Evolutionary conservation across 2,113 vertebrate genomes (phyloP).

Genomic region (Colossoma macropomum): DNA sequence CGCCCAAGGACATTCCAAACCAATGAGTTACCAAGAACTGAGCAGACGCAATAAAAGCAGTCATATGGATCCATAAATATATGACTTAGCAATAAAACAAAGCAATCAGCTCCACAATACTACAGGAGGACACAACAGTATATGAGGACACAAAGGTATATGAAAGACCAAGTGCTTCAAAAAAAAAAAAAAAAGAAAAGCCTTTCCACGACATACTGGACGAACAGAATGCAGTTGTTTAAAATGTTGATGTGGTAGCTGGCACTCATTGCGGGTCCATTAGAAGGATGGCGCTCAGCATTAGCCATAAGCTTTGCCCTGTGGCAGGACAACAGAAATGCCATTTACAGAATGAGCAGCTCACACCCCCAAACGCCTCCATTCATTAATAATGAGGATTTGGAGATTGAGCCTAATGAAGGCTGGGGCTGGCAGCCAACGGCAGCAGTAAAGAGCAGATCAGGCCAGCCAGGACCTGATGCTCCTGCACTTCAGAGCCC

Average conservation of each 20-base stretch:
- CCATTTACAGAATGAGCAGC: constrained; percentile 75
- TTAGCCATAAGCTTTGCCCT: constrained; percentile 78
- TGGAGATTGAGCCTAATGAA: constrained; percentile 76
- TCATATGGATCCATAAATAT: constrained; percentile 50
- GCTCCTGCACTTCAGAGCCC: constrained; percentile 62
- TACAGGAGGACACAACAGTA: constrained; percentile 8
- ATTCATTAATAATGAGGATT: constrained; percentile 79
- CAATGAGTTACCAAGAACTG: constrained; percentile 42
- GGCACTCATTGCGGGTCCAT: constrained; percentile 62
- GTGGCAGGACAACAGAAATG: constrained; percentile 75
- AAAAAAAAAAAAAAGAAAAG: constrained; percentile 29
- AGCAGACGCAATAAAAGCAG: constrained; percentile 47
- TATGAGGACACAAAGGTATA: constrained; percentile 16
- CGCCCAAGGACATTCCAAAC: constrained; percentile 35
- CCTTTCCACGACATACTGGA: constrained; percentile 6
- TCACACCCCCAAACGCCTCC: constrained; percentile 76
- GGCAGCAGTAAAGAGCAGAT: constrained; percentile 76
- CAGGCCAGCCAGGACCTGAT: constrained; percentile 69
- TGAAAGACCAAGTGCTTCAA: constrained; percentile 10
- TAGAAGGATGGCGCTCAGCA: constrained; percentile 70
- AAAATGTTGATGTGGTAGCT: constrained; percentile 50
- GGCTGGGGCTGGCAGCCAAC: constrained; percentile 75
- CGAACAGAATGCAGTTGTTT: constrained; percentile 23
- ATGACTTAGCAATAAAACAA: constrained; percentile 52
- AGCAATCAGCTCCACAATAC: constrained; percentile 22